These are phyloP conservation scores for Hydraecia micacea DNA, from an alignment of 2,888 invertebrate species.

Conservation along the genomic window DNA sequence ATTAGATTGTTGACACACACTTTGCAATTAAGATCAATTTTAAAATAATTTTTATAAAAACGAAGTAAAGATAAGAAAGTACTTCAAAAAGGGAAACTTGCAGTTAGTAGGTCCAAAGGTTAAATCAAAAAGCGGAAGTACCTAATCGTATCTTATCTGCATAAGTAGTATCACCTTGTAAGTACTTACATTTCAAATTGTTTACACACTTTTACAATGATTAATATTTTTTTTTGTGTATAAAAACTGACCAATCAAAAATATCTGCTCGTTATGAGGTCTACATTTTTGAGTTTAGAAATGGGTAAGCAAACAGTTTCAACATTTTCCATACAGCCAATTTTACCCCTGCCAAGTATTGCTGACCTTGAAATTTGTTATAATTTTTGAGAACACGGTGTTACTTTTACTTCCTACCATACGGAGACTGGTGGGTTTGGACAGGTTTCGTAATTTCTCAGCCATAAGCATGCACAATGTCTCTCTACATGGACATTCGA, in stretches of 20 bases:
- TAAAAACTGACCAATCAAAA: slow-evolving; percentile 45
- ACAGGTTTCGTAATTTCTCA: slow-evolving; percentile 48
- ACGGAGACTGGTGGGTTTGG: slow-evolving; percentile 38
- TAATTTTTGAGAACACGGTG: slow-evolving; percentile 33
- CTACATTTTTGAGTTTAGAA: slow-evolving; percentile 16
- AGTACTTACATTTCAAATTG: slow-evolving; percentile 45
- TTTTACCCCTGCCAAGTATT: slow-evolving; percentile 17
- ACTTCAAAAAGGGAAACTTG: slow-evolving; percentile 24
- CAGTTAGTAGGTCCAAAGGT: slow-evolving; percentile 22
- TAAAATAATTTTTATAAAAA: slow-evolving; percentile 17
- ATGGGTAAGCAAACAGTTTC: slow-evolving; percentile 20
- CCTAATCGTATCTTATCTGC: slow-evolving; percentile 47
- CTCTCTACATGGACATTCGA: slow-evolving; percentile 49
- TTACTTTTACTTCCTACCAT: slow-evolving; percentile 26
- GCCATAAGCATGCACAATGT: slow-evolving; percentile 53
- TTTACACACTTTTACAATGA: slow-evolving; percentile 29
- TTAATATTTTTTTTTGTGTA: slow-evolving; percentile 27
- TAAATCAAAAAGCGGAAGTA: slow-evolving; percentile 23
- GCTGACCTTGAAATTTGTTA: slow-evolving; percentile 28
- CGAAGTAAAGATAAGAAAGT: background rate
- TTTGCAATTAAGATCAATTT: slow-evolving; percentile 35
- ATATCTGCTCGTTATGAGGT: slow-evolving; percentile 13
- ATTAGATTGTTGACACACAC: slow-evolving; percentile 46
- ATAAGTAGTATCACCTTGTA: slow-evolving; percentile 41
- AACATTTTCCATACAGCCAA: slow-evolving; percentile 6